Evolutionary conservation across 1,140 invertebrate genomes (phyloP), one percentile per base, ranked within the genome.

Genomic region (Drosophila bipectinata): DNA sequence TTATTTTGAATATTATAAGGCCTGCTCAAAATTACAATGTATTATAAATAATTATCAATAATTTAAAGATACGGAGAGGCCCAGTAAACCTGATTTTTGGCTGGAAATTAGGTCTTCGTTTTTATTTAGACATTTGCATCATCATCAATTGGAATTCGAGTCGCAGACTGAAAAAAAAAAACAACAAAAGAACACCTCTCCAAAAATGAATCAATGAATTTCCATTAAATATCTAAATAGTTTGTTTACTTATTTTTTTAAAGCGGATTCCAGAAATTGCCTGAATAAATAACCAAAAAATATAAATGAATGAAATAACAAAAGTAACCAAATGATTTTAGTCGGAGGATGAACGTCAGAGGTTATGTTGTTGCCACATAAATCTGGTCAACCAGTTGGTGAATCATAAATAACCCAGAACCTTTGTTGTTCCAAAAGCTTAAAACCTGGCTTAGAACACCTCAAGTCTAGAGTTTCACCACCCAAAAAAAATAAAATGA

Each of bases 41-140:
- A 74, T 75, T 79, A 57, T 56, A 49, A 69, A 56, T 69, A 68
- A 69, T 69, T 48, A 68, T 39, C 49, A 68, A 53, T 37, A 59
- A 64, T 45, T 56, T 54, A 55, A 45, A 67, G 51, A 72, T 21
- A 21, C 18, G 32, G 37, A 52, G 52, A 52, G 53, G 32, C 55
- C 58, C 64, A 58, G 26, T 60, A 79, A 87, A 88, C 83, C 79
- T 57, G 84, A 47, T 83, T 56, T 58, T 61, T 6, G 28, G 51
- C 49, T 58, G 34, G 8, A 87, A 87, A 88, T 88, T 89, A 88
- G 83, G 84, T 88, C 83, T 89, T 81, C 68, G 79, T 88, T 88
- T 88, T 88, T 68, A 77, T 88, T 88, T 88, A 88, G 83, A 89
- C 64, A 55, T 67, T 89, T 79, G 83, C 83, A 88, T 88, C 83